phyloP scores from a whole-genome alignment of 30 jellyfish, hydroid and myxozoan species.

The Cassiopea xamachana region DNA sequence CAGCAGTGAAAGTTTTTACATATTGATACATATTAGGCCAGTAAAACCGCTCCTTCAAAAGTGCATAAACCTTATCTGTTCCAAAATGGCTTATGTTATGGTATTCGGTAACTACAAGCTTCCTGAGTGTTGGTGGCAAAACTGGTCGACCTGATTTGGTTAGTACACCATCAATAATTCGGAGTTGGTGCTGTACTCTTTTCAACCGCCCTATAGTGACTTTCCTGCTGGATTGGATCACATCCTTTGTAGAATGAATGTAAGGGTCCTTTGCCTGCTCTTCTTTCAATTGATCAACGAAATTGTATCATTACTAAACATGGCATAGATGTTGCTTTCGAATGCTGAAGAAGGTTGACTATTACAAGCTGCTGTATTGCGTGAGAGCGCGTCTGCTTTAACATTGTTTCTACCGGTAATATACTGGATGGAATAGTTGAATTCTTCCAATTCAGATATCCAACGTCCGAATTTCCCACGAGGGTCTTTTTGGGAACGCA shows the following conservation, averaged over 20 bases:
- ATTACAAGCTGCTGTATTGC: constrained; percentile 13
- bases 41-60: constrained; percentile 36
- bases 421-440: constrained; percentile 36
- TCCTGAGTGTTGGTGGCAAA: constrained; percentile 40
- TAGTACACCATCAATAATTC: constrained; percentile 12
- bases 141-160: constrained; percentile 69
- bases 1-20: constrained; percentile 2
- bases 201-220: not conserved
- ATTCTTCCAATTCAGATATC: constrained; percentile 66
- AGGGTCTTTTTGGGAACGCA: constrained; percentile 56
- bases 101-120: constrained; percentile 9
- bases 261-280: constrained; percentile 35
- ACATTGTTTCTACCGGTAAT: constrained; percentile 43
- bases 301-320: not conserved
- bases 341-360: constrained; percentile 40
- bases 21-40: constrained; percentile 62
- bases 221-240: not conserved
- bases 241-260: constrained; percentile 1
- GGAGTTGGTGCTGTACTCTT: not conserved
- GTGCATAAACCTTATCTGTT: not conserved
- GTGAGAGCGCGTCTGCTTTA: constrained; percentile 66
- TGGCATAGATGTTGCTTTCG: not conserved
- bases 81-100: constrained; percentile 46
- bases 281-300: constrained; percentile 23
- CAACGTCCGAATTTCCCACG: constrained; percentile 76